Evolutionary conservation across 1,140 invertebrate species (phyloP), one percentile per base, ranked within the genome.

Genomic region (Tetragonula clypearis): DNA sequence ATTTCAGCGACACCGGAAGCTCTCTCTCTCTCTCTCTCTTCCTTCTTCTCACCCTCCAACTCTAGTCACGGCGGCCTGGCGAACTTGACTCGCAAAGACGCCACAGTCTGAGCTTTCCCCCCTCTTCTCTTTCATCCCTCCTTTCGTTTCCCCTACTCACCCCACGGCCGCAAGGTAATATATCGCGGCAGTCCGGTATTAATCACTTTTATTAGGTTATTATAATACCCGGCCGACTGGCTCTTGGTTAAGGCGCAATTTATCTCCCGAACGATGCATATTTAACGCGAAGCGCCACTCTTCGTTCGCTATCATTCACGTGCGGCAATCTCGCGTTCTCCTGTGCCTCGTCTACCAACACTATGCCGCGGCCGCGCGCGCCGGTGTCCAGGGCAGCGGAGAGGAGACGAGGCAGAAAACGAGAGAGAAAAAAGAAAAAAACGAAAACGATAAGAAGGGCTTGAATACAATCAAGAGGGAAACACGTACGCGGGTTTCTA

Each of bases 161-260:
- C 79, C 66, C 72, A 60, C 68, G 68, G 82, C 84, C 85, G 66
- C 85, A 85, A 71, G 89, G 87, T 91, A 91, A 91, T 91, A 91
- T 90, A 91, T 91, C 90, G 89, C 89, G 78, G 68, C 87, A 49
- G 87, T 88, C 87, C 85, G 87, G 85, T 91, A 91, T 91, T 93
- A 92, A 92, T 93, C 92, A 93, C 91, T 93, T 93, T 93, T 93
- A 93, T 93, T 93, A 92, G 92, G 90, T 93, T 92, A 93, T 92
- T 92, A 93, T 93, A 93, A 93, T 92, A 91, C 89, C 88, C 87
- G 90, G 81, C 86, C 89, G 90, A 87, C 91, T 87, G 89, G 89
- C 87, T 91, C 90, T 86, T 91, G 91, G 92, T 93, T 93, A 92
- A 90, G 92, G 88, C 82, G 91, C 92, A 92, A 93, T 93, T 92